A percentile compares a stretch with the other conserved stretches of the same genome.
These are phyloP conservation scores for Artibeus lituratus DNA, from an alignment of 2,797 vertebrate genomes.

Conservation along the genomic window DNA sequence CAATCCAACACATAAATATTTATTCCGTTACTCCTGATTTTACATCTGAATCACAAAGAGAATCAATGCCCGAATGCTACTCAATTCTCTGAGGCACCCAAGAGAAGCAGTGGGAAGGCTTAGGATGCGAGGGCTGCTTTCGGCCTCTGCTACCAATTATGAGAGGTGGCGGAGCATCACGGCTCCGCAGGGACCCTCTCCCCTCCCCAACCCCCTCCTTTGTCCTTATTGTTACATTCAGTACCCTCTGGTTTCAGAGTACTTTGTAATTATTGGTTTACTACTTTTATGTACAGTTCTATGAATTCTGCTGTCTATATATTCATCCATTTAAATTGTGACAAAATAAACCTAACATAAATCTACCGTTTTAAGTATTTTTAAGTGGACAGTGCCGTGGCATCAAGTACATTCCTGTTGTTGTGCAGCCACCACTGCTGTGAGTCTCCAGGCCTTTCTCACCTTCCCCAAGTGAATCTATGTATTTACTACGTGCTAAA, in stretches of 20 bases:
- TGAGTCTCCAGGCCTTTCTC: neutral
- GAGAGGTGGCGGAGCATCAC: neutral
- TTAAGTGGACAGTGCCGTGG: neutral
- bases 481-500: neutral
- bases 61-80: slow-evolving; percentile 54
- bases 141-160: neutral
- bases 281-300: neutral
- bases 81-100: neutral
- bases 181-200: neutral
- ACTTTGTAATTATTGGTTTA: neutral
- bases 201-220: neutral
- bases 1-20: slow-evolving; percentile 67
- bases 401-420: neutral
- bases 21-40: slow-evolving; percentile 47
- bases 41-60: slow-evolving; percentile 66
- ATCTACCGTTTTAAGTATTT: neutral
- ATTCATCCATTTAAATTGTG: neutral
- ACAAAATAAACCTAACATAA: neutral
- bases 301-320: neutral
- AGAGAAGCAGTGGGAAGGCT: neutral
- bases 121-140: neutral
- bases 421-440: no score
- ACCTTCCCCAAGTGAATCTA: neutral
- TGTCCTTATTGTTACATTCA: neutral
- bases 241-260: neutral